Conservation (phyloP, 2,113 vertebrate species). For the Tetrao urogallus region DNA sequence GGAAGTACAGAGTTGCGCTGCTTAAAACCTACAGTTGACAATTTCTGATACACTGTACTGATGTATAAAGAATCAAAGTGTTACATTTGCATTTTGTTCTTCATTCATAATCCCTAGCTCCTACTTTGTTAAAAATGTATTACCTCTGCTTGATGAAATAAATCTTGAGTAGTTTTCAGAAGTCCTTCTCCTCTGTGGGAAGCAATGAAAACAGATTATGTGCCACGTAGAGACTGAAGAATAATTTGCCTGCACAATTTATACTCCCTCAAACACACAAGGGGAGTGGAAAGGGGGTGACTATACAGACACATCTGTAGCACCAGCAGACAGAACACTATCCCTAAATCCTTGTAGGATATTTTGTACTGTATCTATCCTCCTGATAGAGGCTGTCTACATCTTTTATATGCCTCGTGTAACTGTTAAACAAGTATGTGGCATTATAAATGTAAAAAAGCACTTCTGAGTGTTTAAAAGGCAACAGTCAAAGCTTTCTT, state of each 20-base stretch:
- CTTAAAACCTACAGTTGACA: not conserved
- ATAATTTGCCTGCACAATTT: not conserved
- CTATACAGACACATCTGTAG: not conserved
- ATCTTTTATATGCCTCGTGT: not conserved
- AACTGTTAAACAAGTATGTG: not conserved
- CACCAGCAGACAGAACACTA: not conserved
- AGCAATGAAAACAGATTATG: constrained; percentile 36
- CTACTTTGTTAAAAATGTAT: constrained; percentile 14
- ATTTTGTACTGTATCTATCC: not conserved
- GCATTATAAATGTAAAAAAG: not conserved
- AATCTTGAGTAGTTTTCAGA: constrained; percentile 93
- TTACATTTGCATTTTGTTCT: not conserved
- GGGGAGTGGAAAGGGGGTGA: too few species aligned
- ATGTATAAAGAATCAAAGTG: not conserved
- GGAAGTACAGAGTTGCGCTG: not conserved
- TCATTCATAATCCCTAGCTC: not conserved
- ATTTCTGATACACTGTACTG: not conserved
- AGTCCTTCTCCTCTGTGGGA: constrained; percentile 92
- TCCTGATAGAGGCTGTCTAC: not conserved
- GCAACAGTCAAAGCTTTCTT: not conserved
- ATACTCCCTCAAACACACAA: not conserved
- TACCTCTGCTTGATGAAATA: constrained; percentile 96
- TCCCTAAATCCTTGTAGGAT: not conserved
- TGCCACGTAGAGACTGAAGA: not conserved
- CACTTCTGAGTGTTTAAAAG: not conserved